A percentile compares a stretch with the other conserved stretches of the same genome.
phyloP scores from a whole-genome alignment of 2,113 vertebrate species.

The Abramis brama region DNA sequence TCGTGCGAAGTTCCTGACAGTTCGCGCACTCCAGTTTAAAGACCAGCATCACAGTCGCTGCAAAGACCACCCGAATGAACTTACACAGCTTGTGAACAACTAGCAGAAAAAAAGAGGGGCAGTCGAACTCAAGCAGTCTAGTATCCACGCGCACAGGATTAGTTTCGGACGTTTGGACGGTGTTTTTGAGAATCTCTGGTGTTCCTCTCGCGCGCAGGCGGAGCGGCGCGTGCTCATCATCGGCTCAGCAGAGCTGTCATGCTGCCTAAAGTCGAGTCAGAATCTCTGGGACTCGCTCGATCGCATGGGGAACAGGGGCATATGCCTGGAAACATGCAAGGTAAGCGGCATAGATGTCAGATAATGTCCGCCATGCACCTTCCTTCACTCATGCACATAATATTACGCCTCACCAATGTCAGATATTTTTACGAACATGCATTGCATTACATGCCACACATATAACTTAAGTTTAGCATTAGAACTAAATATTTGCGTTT shows the following conservation, averaged over 20 bases:
- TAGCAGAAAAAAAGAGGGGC: background rate
- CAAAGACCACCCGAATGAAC: slow-evolving; percentile 54
- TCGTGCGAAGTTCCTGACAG: slow-evolving; percentile 68
- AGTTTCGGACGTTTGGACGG: slow-evolving; percentile 24
- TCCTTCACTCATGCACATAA: background rate
- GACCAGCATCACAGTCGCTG: slow-evolving; percentile 62
- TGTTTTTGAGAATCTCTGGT: slow-evolving; percentile 60
- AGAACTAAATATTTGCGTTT: background rate
- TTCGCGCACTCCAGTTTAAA: slow-evolving; percentile 59
- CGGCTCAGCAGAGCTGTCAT: slow-evolving; percentile 88
- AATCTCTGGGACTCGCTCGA: slow-evolving; percentile 90
- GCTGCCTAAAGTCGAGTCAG: slow-evolving; percentile 98
- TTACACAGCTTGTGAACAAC: slow-evolving; percentile 7
- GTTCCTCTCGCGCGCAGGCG: slow-evolving; percentile 79
- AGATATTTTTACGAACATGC: slow-evolving; percentile 4
- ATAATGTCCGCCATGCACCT: background rate
- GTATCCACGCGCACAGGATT: background rate
- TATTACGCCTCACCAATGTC: background rate
- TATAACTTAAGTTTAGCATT: slow-evolving; percentile 1
- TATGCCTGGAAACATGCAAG: slow-evolving; percentile 97
- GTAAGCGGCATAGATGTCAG: slow-evolving; percentile 74
- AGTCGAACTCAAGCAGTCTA: slow-evolving; percentile 7
- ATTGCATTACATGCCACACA: background rate
- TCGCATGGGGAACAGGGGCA: slow-evolving; percentile 96
- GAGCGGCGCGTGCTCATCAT: slow-evolving; percentile 73